These are phyloP conservation scores for Suricata suricatta DNA, from an alignment of 2,113 vertebrate species.

Conservation along the genomic window DNA sequence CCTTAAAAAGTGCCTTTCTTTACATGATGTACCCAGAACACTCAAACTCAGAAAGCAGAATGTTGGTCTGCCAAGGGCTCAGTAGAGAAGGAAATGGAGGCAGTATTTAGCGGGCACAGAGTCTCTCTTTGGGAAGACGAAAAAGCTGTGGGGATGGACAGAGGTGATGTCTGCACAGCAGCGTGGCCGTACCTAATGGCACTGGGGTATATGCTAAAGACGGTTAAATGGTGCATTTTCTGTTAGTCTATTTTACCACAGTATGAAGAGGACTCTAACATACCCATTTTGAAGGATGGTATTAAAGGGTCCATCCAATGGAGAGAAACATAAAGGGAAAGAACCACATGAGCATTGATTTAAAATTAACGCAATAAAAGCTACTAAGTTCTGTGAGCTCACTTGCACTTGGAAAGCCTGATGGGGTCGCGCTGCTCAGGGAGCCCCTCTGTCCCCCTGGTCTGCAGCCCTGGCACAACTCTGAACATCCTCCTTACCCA, in stretches of 20 bases:
- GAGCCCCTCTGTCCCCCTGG: rapidly evolving
- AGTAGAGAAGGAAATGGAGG: rapidly evolving
- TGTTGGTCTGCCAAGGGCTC: rapidly evolving
- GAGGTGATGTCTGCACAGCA: rapidly evolving
- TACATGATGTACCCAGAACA: not conserved
- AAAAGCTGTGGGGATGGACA: rapidly evolving
- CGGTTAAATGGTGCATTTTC: too few relatives aligned
- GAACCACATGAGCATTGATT: too few relatives aligned
- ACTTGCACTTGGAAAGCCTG: not conserved
- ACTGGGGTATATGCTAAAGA: rapidly evolving
- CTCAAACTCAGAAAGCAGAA: not conserved
- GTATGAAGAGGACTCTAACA: not conserved
- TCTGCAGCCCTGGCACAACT: not conserved
- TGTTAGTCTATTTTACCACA: not conserved
- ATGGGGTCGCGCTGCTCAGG: rapidly evolving
- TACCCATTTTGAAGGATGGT: not conserved
- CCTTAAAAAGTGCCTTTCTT: too few relatives aligned
- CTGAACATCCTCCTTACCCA: not conserved
- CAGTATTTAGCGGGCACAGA: not conserved
- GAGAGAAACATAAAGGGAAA: not conserved
- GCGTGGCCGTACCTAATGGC: rapidly evolving
- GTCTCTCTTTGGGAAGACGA: not conserved
- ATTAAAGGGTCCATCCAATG: not conserved
- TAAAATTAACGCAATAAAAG: not conserved
- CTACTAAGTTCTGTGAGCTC: too few relatives aligned